These are phyloP conservation scores for Anodontia alba DNA, from an alignment of 2,888 invertebrate species.

Conservation along the genomic window DNA sequence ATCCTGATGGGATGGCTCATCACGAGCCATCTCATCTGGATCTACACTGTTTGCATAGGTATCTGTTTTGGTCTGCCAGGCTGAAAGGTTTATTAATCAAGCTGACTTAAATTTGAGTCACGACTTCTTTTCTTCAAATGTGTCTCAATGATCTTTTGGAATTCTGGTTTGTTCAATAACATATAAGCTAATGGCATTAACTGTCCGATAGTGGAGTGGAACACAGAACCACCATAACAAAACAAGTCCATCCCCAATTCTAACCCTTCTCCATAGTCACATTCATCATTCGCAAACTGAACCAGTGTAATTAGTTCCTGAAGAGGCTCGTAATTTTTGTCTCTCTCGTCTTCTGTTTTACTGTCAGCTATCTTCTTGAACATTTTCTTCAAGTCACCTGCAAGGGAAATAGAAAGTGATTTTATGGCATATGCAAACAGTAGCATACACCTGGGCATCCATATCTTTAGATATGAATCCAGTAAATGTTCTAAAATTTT, in stretches of 20 bases:
- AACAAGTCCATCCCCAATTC: slow-evolving; percentile 95
- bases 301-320: slow-evolving; percentile 93
- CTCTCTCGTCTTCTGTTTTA: slow-evolving; percentile 87
- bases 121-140: slow-evolving; percentile 90
- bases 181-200: slow-evolving; percentile 91
- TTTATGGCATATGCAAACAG: slow-evolving; percentile 34
- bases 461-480: too few species aligned
- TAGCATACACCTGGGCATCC: too few species aligned
- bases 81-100: too few species aligned
- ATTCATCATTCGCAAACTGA: slow-evolving; percentile 96
- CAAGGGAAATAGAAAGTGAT: slow-evolving; percentile 74
- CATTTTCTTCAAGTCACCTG: slow-evolving; percentile 90
- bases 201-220: slow-evolving; percentile 89
- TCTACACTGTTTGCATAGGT: too few species aligned
- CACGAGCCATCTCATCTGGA: too few species aligned
- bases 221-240: slow-evolving; percentile 88
- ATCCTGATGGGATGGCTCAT: too few species aligned
- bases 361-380: slow-evolving; percentile 87
- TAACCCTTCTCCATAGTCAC: slow-evolving; percentile 96
- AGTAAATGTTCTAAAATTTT: too few species aligned
- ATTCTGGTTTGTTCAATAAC: slow-evolving; percentile 90
- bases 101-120: slow-evolving; percentile 65
- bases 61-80: too few species aligned
- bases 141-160: slow-evolving; percentile 90
- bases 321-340: slow-evolving; percentile 88